Percentiles rank a stretch among this genome's conserved stretches.
Evolutionary conservation across 1,140 invertebrate genomes (phyloP).

Genomic region (Lepidurus arcticus): DNA sequence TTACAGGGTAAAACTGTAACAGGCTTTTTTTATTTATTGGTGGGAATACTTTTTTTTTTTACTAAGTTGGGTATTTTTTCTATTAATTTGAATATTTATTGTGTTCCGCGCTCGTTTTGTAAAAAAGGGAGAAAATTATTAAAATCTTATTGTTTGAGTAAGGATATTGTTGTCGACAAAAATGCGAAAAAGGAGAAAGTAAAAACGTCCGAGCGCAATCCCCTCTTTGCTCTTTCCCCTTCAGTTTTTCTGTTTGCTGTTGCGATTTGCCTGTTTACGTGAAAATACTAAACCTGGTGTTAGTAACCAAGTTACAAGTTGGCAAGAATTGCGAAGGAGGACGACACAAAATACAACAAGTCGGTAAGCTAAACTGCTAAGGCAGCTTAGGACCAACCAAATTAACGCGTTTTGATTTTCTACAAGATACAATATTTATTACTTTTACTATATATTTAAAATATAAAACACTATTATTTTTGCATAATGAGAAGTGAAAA

Average conservation of each 20-base stretch:
- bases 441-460: no score
- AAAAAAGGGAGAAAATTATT: not conserved
- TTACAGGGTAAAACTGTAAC: constrained; percentile 8
- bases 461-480: no score
- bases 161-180: not conserved
- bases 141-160: not conserved
- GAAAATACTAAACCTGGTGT: not conserved
- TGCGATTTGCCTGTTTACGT: not conserved
- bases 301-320: constrained; percentile 15
- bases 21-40: not conserved
- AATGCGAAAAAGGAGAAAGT: not conserved
- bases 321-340: constrained; percentile 13
- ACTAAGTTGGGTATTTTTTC: not conserved
- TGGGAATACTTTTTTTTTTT: not conserved
- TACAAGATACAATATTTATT: no score
- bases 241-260: not conserved
- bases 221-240: not conserved
- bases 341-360: not conserved
- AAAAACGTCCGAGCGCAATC: not conserved
- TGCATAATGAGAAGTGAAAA: no score
- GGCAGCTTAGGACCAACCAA: constrained; percentile 20
- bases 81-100: not conserved
- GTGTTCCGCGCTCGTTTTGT: not conserved
- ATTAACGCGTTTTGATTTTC: not conserved
- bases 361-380: constrained; percentile 6